Conservation (phyloP, 2,888 invertebrate genomes). For the Caenorhabditis drosophilae region DNA sequence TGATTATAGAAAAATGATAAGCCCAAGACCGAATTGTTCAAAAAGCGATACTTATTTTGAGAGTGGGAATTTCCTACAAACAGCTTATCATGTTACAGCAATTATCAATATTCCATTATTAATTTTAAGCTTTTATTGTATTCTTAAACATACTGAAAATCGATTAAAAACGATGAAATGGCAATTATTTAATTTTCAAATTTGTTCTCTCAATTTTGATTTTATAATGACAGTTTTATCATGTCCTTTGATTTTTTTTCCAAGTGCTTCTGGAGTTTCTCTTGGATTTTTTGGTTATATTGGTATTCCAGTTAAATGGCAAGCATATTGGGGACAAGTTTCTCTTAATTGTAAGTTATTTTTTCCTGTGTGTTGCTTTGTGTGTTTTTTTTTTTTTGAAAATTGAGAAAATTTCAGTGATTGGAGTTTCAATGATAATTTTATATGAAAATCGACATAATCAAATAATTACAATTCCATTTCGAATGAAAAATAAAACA, state of each 20-base stretch:
- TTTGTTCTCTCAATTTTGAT: slow-evolving; percentile 16
- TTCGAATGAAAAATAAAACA: slow-evolving; percentile 6
- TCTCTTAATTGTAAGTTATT: slow-evolving; percentile 19
- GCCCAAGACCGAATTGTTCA: neutral
- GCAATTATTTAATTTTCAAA: slow-evolving; percentile 9
- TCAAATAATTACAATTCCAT: slow-evolving; percentile 13
- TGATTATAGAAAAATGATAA: neutral
- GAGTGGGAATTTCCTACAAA: slow-evolving; percentile 3
- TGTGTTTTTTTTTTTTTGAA: neutral
- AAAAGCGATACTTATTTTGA: slow-evolving; percentile 7
- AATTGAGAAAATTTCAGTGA: slow-evolving; percentile 12
- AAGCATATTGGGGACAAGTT: slow-evolving; percentile 14
- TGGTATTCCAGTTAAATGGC: slow-evolving; percentile 5
- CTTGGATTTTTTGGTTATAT: slow-evolving; percentile 9
- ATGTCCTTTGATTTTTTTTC: slow-evolving; percentile 11
- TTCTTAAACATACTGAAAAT: slow-evolving; percentile 11
- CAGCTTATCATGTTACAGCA: slow-evolving; percentile 17
- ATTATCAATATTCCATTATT: slow-evolving; percentile 9
- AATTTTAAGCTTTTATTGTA: slow-evolving; percentile 12
- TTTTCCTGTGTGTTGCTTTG: too few relatives aligned
- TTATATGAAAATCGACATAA: slow-evolving; percentile 20
- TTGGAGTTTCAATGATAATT: slow-evolving; percentile 13
- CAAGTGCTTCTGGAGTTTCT: slow-evolving; percentile 15
- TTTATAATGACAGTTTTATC: slow-evolving; percentile 14
- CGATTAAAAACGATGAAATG: slow-evolving; percentile 15